Evolutionary conservation across 1,140 invertebrate genomes (phyloP).

Genomic region (Sminthurides bifidus): DNA sequence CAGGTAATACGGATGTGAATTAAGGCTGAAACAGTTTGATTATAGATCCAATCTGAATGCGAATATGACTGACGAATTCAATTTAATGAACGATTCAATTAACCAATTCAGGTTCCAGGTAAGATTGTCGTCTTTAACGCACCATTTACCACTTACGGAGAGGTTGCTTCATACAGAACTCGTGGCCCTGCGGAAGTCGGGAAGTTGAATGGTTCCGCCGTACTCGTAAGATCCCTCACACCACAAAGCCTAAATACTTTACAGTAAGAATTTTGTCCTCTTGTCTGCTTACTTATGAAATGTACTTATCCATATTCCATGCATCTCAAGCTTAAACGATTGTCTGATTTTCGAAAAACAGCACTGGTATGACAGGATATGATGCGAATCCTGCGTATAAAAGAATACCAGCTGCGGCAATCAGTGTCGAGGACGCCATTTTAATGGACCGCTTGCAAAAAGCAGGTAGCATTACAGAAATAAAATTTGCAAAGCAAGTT

Average conservation of each 20-base stretch:
- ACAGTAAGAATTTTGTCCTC: slow-evolving; percentile 10
- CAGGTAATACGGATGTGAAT: slow-evolving; percentile 28
- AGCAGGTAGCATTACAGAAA: no score
- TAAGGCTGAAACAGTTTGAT: slow-evolving; percentile 10
- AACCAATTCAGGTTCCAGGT: slow-evolving; percentile 40
- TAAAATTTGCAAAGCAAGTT: background rate
- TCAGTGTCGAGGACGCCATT: slow-evolving; percentile 67
- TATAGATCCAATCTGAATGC: no score
- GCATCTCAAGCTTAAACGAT: no score
- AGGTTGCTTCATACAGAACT: slow-evolving; percentile 46
- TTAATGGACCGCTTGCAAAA: slow-evolving; percentile 54
- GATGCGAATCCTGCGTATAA: no score
- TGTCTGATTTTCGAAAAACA: no score
- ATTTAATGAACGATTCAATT: no score
- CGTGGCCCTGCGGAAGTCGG: slow-evolving; percentile 50
- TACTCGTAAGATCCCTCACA: slow-evolving; percentile 58
- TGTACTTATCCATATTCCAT: no score
- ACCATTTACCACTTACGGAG: no score
- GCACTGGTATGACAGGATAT: no score
- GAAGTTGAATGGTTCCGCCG: slow-evolving; percentile 58
- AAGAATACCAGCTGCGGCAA: slow-evolving; percentile 64
- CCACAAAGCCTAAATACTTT: slow-evolving; percentile 59
- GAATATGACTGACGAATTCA: no score
- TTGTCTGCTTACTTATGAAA: no score
- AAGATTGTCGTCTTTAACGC: slow-evolving; percentile 68